These are phyloP conservation scores for Clistopyga incitator DNA, from an alignment of 2,888 invertebrate species.

Conservation along the genomic window DNA sequence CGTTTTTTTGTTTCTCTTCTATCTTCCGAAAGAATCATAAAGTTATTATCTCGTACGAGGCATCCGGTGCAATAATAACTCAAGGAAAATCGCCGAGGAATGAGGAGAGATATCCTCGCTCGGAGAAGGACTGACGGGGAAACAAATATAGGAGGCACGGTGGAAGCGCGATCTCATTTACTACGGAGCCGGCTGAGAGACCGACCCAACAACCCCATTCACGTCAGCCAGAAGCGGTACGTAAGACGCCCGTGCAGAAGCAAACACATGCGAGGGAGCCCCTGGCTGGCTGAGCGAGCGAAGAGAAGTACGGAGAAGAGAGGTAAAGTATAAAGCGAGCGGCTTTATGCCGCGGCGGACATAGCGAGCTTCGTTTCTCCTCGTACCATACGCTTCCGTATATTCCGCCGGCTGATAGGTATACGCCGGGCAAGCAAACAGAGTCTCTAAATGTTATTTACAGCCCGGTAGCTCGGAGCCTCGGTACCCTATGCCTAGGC, in stretches of 20 bases:
- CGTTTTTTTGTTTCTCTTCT: no score
- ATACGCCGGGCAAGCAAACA: constrained; percentile 73
- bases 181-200: constrained; percentile 35
- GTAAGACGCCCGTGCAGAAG: constrained; percentile 26
- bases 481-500: constrained; percentile 63
- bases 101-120: constrained; percentile 38
- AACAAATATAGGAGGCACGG: constrained; percentile 64
- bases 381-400: constrained; percentile 56
- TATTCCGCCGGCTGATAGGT: constrained; percentile 67
- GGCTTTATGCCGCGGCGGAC: constrained; percentile 26
- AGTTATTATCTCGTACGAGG: constrained; percentile 40
- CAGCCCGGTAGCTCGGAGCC: constrained; percentile 69
- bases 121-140: constrained; percentile 52
- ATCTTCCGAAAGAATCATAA: constrained; percentile 44
- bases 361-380: constrained; percentile 3
- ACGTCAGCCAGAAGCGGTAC: neutral
- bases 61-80: constrained; percentile 38
- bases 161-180: constrained; percentile 63
- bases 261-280: constrained; percentile 22
- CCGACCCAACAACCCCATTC: constrained; percentile 28
- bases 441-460: constrained; percentile 76
- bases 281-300: neutral
- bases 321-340: neutral
- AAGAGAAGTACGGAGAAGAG: constrained; percentile 8
- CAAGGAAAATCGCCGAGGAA: constrained; percentile 37